Evolutionary conservation across 2,113 vertebrate genomes (phyloP), one percentile per base, ranked within the genome.

Genomic region (Lethenteron camtschaticum): DNA sequence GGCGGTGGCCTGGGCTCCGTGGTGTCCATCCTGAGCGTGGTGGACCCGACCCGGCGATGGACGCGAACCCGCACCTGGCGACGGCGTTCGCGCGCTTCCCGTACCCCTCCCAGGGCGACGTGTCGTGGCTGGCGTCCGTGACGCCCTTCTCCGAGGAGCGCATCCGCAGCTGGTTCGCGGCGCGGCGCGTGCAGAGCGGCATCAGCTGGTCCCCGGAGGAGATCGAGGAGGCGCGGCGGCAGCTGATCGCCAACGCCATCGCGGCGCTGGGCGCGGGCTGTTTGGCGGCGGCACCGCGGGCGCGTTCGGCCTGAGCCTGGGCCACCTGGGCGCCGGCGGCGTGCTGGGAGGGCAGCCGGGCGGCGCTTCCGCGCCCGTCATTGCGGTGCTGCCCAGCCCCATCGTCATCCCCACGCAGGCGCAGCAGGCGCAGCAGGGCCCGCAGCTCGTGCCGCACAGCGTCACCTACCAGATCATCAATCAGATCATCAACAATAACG

Each of bases 191-290:
- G 73, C 96, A 96, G 74, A 90, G 95, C 1, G 95, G 95, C 63
- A 99, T 99, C 75, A 99, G 92, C 77, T 99, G 95, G 95, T 95
- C 95, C 68, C n/a, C 95, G 0, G 95, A 97, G 75, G 95, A 99
- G 78, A 92, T 99, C 16, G 95, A 99, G 72, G 95, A 96, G 76
- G 92, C 95, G 18, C 83, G 95, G 71, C 96, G 96, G 76, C 96
- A 97, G 79, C 96, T 99, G 92, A 96, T 99, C 72, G 96, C 96
- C 0, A 92, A 92, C 63, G 96, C 95, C 20, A 95, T 99, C 78
- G 60, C 60, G n/a, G 60, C 60, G 10, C 60, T 66, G n/a, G 14
- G 60, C 20, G 60, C n/a, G n/a, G n/a, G n/a, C 60, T 66, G n/a
- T 66, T 14, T 10, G 20, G 60, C 10, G 20, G 20, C 60, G 20